Conservation (phyloP, 2,113 vertebrate species). For the Sula dactylatra region DNA sequence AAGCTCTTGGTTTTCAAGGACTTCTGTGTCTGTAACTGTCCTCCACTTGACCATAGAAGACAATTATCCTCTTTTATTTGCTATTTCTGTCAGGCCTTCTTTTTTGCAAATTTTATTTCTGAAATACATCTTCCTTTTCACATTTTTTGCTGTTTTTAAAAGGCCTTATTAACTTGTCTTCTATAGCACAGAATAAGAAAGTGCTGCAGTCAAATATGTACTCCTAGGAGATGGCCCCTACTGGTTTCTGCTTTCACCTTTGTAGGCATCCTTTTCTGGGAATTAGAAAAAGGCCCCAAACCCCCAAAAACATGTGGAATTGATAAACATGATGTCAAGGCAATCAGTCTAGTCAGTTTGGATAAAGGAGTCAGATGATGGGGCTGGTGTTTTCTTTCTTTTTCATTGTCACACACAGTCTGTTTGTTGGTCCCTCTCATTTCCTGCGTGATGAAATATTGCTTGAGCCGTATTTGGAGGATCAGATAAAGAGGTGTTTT, state of each 20-base stretch:
- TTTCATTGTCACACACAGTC: neutral
- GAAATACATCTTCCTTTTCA: neutral
- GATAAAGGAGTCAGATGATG: neutral
- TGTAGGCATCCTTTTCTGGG: neutral
- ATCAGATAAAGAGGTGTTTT: neutral
- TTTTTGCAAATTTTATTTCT: neutral
- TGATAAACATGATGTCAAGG: constrained; percentile 3
- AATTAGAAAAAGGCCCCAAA: neutral
- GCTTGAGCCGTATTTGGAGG: neutral
- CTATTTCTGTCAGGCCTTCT: neutral
- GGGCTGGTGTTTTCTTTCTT: neutral
- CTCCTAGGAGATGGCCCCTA: neutral
- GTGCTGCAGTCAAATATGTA: neutral
- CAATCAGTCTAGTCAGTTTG: neutral
- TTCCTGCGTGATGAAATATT: neutral
- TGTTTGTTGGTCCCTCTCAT: neutral
- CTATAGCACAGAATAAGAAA: neutral
- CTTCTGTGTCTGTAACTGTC: neutral
- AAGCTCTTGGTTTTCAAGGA: neutral
- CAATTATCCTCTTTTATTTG: neutral
- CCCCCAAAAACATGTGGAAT: neutral
- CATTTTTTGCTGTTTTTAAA: neutral
- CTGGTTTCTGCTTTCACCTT: constrained; percentile 6
- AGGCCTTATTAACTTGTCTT: neutral
- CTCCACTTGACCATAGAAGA: neutral